Base-by-base conservation (phyloP, 2,113 vertebrate genomes). In the Carassius carassius region DNA sequence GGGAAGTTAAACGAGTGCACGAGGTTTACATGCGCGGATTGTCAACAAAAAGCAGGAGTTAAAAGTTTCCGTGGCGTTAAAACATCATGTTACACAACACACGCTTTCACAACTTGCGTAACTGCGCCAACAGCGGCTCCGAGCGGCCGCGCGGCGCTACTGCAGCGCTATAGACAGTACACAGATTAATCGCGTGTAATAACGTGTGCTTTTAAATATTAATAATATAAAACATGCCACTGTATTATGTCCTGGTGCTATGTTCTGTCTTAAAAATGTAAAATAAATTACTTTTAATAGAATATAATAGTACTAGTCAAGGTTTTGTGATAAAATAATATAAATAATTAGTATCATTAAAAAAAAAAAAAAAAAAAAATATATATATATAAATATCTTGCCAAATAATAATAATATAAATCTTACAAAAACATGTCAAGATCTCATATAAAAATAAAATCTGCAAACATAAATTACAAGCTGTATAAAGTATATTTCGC, bases 1-100 rank as follows among this genome's bases (percentile, higher is more conserved):
- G 77, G 14, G 74, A 82, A 56, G 78, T 19, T 49, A 74, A 89
- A 83, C 84, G 65, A 7, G 0, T 67, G 67, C 44, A 9, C 0
- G 23, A 23, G 7, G 7, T 65, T 81, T 10, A 37, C 47, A 56
- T 1, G 1, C 23, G 14, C n/a, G 14, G 25, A 11, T 49, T 5
- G 35, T 12, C 78, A 49, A 65, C 37, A 49, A 49, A 56, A 72
- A 82, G 47, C 80, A 41, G 32, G 12, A 82, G 47, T 32, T 82
- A 72, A 82, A 82, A 82, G 65, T 78, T 78, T 78, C 41, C 2
- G 76, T 49, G 74, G 29, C 56, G 29, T 82, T 44, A 54, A 29
- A 72, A 84, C 63, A 25, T 87, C n/a, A 51, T 10, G 89, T 94
- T 95, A 94, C 91, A 94, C 92, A 94, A 95, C 87, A 81, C 25